These are phyloP conservation scores for Phalanger gymnotis DNA, from an alignment of 2,797 vertebrate species.

Conservation along the genomic window DNA sequence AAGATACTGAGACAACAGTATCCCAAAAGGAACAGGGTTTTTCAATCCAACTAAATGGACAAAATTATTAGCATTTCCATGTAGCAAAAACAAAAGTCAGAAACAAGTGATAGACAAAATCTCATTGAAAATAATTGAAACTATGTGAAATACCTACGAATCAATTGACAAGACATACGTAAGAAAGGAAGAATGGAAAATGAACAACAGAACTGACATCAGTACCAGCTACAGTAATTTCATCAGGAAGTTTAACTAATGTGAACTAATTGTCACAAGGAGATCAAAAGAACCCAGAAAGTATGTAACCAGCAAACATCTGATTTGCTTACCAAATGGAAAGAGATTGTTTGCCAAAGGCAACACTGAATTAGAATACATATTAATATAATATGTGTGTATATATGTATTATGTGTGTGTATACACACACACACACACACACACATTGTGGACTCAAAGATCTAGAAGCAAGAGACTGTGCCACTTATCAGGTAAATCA, in stretches of 20 bases:
- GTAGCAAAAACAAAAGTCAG: neutral
- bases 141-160: neutral
- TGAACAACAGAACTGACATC: neutral
- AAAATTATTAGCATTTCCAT: neutral
- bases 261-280: neutral
- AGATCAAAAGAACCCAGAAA: neutral
- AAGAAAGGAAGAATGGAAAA: neutral
- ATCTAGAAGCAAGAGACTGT: neutral
- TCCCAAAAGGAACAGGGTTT: neutral
- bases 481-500: neutral
- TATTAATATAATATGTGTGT: neutral
- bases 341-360: neutral
- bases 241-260: neutral
- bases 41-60: neutral
- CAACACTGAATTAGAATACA: neutral
- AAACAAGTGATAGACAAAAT: neutral
- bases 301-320: neutral
- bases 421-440: too few relatives aligned
- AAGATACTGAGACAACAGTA: neutral
- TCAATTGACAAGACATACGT: neutral
- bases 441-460: neutral
- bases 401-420: neutral
- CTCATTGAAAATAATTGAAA: neutral
- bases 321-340: neutral
- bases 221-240: neutral